Base-by-base conservation (phyloP, 1,140 invertebrate species). In the Rhyzopertha dominica region DNA sequence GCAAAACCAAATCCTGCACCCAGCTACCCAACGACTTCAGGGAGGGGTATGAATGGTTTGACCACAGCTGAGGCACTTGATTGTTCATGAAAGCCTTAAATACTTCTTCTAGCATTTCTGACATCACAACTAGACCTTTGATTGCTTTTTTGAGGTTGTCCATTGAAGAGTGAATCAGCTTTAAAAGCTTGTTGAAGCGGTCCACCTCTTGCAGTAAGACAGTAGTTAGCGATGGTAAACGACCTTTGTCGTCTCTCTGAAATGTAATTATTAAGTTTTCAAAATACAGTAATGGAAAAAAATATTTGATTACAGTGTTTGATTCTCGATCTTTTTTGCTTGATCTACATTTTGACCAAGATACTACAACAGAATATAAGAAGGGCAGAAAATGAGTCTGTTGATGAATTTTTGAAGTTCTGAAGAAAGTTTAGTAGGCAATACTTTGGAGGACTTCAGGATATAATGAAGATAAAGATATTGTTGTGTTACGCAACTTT, bases 81-180 rank as follows among this genome's bases (percentile, higher is more conserved):
- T 90, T 91, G 53, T 83, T 84, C 1, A 87, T 64, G 49, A 91
- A 81, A 0, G 87, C 70, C 29, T 73, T 78, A 57, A 86, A 90
- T 1, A 91, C 80, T 53, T 77, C 79, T 68, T 94, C 90, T 44
- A 91, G 71, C 26, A 80, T 77, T 47, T 91, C 87, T 22, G 86
- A 90, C 90, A 94, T 93, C 1, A 92, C 85, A 10, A 91, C 81
- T 30, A 91, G 75, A 25, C 89, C 89, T 72, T 80, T 83, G 28
- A 93, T 91, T 2, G 88, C 90, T 67, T 87, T 88, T 63, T 88
- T 76, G 25, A 93, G 66, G 56, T 87, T 81, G 18, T 71, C 69
- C 49, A 92, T 73, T 0, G 85, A 87, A 10, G 63, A 65, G 64
- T 88, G 80, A 32, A 93, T 77, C 29, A 84, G 73, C 26, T 55